Evolutionary conservation across 2,113 vertebrate species (phyloP).

Genomic region (Tachysurus fulvidraco): DNA sequence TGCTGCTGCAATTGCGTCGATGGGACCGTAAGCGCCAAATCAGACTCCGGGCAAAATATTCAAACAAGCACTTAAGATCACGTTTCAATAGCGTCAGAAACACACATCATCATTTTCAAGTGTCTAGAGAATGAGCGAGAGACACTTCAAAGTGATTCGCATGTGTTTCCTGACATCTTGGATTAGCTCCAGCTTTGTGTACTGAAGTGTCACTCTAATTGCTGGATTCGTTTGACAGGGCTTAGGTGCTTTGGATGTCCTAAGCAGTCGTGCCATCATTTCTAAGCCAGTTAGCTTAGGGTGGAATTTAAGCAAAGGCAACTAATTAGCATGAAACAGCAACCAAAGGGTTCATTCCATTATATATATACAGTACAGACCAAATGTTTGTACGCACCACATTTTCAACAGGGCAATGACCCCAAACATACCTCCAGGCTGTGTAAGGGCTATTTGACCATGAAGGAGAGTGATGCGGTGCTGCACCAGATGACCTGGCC

Average conservation of each 20-base stretch:
- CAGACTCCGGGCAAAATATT: background rate
- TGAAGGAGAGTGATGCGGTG: too few relatives aligned
- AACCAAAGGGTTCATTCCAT: slow-evolving; percentile 3
- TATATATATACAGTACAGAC: too few relatives aligned
- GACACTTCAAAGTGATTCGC: background rate
- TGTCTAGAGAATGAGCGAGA: background rate
- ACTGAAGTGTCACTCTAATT: slow-evolving; percentile 26
- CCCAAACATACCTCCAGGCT: too few relatives aligned
- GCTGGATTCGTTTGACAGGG: slow-evolving; percentile 29
- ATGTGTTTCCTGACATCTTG: slow-evolving; percentile 7
- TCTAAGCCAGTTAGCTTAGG: slow-evolving; percentile 14
- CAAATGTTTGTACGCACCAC: too few relatives aligned
- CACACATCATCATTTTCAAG: background rate
- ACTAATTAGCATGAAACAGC: slow-evolving; percentile 12
- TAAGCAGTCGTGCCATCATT: slow-evolving; percentile 12
- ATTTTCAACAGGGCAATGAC: too few relatives aligned
- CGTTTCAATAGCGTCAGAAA: background rate
- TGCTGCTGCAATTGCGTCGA: background rate
- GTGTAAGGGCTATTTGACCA: too few relatives aligned
- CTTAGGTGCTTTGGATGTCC: slow-evolving; percentile 27
- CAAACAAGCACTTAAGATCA: slow-evolving; percentile 4
- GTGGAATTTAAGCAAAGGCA: background rate
- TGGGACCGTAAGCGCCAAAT: background rate
- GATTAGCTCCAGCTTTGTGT: slow-evolving; percentile 25
- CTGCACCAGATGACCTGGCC: too few relatives aligned